Evolutionary conservation across 2,797 vertebrate genomes (phyloP), one percentile per base, ranked within the genome.

Genomic region (Vireo griseus): DNA sequence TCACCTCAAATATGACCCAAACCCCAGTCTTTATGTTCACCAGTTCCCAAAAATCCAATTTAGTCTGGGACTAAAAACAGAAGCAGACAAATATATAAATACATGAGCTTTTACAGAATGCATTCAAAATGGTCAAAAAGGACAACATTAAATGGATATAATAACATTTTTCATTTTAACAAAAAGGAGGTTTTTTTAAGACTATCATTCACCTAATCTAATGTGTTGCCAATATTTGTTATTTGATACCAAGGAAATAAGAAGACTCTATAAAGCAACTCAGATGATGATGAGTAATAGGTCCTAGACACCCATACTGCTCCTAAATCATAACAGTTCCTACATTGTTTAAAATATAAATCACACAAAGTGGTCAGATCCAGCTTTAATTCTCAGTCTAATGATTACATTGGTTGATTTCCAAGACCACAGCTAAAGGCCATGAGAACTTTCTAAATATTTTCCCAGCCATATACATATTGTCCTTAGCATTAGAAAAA

Each of bases 401-500:
- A 69, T 91, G 82, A 96, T 96, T 92, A 94, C 51, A 55, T 95
- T 96, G 96, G 96, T 92, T 2, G 0, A 73, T 69, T 75, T 96
- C 95, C 95, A 96, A 91, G 82, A 84, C 67, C 59, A 73, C 74
- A 94, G 91, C 65, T 72, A 88, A 96, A 93, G 86, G 84, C 89
- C 88, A 93, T 93, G 86, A 94, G 92, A 96, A 91, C 75, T 84
- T 94, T 40, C 45, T 6, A 75, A 91, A 75, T 78, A 81, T 90
- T 95, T 96, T 96, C 91, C 75, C 87, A 94, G 47, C 40, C 78
- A 86, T 91, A 80, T 54, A 42, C 39, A 77, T 58, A 61, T 51
- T 74, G 63, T 87, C 61, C 54, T 9, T 16, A 85, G 75, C 29
- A 69, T 16, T 58, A 1, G 14, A 14, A 40, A 44, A 25, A 44